phyloP scores from a whole-genome alignment of 2,888 invertebrate genomes.

The Stenichneumon culpator region DNA sequence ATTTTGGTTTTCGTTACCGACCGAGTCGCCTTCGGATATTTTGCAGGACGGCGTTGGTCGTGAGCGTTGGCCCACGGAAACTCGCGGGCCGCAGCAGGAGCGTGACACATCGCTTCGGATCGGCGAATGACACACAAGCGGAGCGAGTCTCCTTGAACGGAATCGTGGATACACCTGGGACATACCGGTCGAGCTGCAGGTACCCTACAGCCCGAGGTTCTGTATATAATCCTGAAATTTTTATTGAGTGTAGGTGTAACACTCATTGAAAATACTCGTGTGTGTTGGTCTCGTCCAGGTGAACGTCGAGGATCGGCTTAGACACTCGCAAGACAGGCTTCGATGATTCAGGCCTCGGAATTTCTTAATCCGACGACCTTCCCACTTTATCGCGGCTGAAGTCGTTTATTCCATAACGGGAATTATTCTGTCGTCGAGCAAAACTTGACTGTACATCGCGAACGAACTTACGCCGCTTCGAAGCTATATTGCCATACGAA shows the following conservation, averaged over 20 bases:
- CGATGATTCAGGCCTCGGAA: not conserved
- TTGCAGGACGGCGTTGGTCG: conserved; percentile 27
- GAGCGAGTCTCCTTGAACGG: conserved; percentile 49
- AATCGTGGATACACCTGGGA: conserved; percentile 47
- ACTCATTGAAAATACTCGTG: not conserved
- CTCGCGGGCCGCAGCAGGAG: conserved; percentile 25
- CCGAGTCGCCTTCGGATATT: conserved; percentile 4
- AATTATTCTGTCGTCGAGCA: not conserved
- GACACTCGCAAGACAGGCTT: conserved; percentile 9
- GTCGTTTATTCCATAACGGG: conserved; percentile 18
- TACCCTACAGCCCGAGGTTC: conserved; percentile 38
- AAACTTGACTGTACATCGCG: not conserved
- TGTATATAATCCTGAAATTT: conserved; percentile 8
- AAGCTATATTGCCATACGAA: not conserved
- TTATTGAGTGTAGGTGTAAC: not conserved
- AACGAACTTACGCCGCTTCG: not conserved
- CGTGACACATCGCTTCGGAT: conserved; percentile 55
- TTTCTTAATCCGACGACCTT: conserved; percentile 25
- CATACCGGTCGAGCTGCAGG: conserved; percentile 25
- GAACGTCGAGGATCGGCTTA: conserved; percentile 14
- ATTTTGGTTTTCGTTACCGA: not conserved
- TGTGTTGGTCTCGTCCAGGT: conserved; percentile 16
- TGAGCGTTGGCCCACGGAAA: conserved; percentile 53
- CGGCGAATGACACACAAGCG: conserved; percentile 52
- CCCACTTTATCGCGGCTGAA: conserved; percentile 10